Percentiles rank a stretch among this genome's conserved stretches.
Evolutionary conservation across 92 coral and sea anemone species (phyloP).

Genomic region (Siderastrea siderea): DNA sequence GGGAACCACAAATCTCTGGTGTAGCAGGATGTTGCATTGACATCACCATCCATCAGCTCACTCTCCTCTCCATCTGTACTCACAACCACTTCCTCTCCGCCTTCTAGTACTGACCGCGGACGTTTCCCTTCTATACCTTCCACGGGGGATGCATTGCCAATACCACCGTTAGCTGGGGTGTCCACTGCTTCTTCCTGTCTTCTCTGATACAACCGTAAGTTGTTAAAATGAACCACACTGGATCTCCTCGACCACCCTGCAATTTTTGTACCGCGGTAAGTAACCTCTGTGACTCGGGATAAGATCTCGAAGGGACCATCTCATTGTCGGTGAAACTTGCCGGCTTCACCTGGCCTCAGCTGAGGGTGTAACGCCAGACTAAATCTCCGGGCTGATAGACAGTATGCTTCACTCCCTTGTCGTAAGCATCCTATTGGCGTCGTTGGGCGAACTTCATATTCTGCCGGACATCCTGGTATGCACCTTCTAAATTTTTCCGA

Average conservation of each 20-base stretch:
- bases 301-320: conserved; percentile 58
- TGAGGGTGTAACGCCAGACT: conserved; percentile 62
- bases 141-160: background rate
- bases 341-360: conserved; percentile 54
- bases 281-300: conserved; percentile 40
- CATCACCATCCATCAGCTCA: too few species aligned
- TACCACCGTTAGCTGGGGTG: background rate
- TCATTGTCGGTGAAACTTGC: conserved; percentile 68
- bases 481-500: conserved; percentile 19
- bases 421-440: conserved; percentile 71
- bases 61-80: too few species aligned
- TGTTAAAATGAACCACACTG: conserved; percentile 7
- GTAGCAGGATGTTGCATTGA: too few species aligned
- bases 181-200: background rate
- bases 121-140: background rate
- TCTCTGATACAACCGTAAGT: conserved; percentile 23
- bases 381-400: conserved; percentile 58
- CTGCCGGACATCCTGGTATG: conserved; percentile 60
- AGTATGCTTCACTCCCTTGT: conserved; percentile 59
- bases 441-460: conserved; percentile 66
- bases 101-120: too few species aligned
- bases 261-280: conserved; percentile 29
- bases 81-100: too few species aligned
- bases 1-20: too few species aligned
- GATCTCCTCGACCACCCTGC: conserved; percentile 32